Base-by-base conservation (phyloP, 2,888 invertebrate species). In the Cataglyphis livida region DNA sequence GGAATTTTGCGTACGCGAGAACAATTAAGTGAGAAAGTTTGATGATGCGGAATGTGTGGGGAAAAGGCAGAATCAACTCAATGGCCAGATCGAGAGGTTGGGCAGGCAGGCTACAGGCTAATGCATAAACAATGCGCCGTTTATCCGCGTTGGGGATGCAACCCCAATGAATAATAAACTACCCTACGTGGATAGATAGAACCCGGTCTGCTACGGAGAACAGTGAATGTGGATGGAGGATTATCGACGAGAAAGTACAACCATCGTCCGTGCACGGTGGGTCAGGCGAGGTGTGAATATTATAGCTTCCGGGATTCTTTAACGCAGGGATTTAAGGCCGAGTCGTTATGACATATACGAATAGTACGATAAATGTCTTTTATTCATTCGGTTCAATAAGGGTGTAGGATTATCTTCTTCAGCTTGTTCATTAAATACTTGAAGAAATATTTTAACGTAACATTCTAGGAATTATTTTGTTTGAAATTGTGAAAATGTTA, bases 81-180 rank as follows among this genome's bases (percentile, higher is more conserved):
- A 86, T 85, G 81, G 84, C 48, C 83, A 85, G 82, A 87, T 88
- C 89, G 84, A 78, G 84, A 83, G 88, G 75, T 84, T 82, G 86
- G 79, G 70, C 82, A 83, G 85, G 71, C 83, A 83, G 85, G 89
- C 87, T 90, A 89, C 84, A 85, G 89, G 89, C 91, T 93, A 93
- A 93, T 93, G 93, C 93, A 93, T 93, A 93, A 93, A 93, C 93
- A 93, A 93, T 93, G 92, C 84, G 90, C 90, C 92, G 92, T 91
- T 93, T 92, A 93, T 92, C 92, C 92, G 83, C 88, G 90, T 89
- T 83, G 91, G 89, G 89, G 91, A 90, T 92, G 90, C 92, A 90
- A 87, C 90, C 88, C 89, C 93, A 90, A 93, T 93, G 93, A 93
- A 93, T 93, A 93, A 93, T 93, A 93, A 92, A 93, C 91, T 90